Base-by-base conservation (phyloP, 2,888 invertebrate genomes). In the Trissolcus japonicus region DNA sequence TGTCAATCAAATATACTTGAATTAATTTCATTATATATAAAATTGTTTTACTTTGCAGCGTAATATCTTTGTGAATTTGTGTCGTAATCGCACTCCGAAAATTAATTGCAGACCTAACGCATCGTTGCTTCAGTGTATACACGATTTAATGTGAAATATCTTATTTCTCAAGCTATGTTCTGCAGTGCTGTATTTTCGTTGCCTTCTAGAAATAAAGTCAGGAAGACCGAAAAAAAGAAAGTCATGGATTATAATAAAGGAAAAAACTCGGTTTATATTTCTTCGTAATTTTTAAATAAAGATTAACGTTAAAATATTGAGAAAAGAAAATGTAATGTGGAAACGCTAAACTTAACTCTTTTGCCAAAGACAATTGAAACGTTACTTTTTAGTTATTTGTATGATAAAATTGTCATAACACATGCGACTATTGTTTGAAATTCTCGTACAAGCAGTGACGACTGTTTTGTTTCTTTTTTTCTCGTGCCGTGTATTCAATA, bases 81-180 rank as follows among this genome's bases (percentile, higher is more conserved):
- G 40, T 65, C 60, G 41, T 55, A 65, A 72, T 59, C 41, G 60
- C 11, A 54, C 25, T 59, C 53, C 17, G 59, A 65, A 72, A 65
- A 65, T 72, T 65, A 72, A 72, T 59, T 63, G 72, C 65, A 59
- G 35, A 59, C 65, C 53, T 63, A 72, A 72, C 55, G 72, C 65
- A 55, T 65, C 65, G 72, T 72, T 65, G 65, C 65, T 65, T 65
- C 29, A 60, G 60, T 21, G 60, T 59, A 60, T 59, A 65, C 43
- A 72, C 62, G 46, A 72, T 63, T 72, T 65, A 65, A 72, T 65
- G 65, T 72, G 72, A 72, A 72, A 65, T 72, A 72, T 72, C 59
- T 63, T 65, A 72, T 72, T 65, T 65, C 65, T 65, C 59, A 63
- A 65, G 65, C 50, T 60, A 54, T 54, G 51, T 66, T 73, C 61